Base-by-base conservation (phyloP, 2,797 vertebrate genomes). In the Gambusia yucatana region DNA sequence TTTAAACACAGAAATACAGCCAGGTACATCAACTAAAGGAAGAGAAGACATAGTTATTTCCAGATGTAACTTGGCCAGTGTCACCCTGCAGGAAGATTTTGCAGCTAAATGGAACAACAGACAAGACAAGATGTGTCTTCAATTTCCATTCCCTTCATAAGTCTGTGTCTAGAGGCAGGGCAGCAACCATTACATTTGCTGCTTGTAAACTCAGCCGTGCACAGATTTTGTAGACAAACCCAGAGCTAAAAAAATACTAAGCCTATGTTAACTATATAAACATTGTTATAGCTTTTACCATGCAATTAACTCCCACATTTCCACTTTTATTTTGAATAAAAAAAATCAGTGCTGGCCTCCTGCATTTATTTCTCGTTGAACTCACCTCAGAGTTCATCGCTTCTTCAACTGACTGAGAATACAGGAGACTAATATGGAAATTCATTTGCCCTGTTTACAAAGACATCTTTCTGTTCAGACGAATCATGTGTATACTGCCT, bases 381-480 rank as follows among this genome's bases (percentile, higher is more conserved):
- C 16, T 67, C 20, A 25, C 25, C 25, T 73, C 30, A 13, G 41
- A 8, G 2, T 73, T 73, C 11, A 11, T 73, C 2, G 1, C 25
- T 36, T 11, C 36, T 36, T 30, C 9, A 73, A 73, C 50, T 14
- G 48, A 74, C 63, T 36, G 63, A 41, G 36, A 41, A 11, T n/a
- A 25, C 63, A 67, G 9, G 63, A 67, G 25, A 9, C 63, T 30
- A 16, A 55, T 22, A 59, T 41, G 39, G 20, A 77, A 83, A 72
- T 48, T 77, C 3, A 16, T 67, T 39, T 4, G 22, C 36, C 0
- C 20, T 57, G 59, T 77, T 74, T 71, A 25, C 47, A 61, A 20
- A 77, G 25, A 61, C 69, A 59, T 75, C 17, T 57, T n/a, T 48
- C 20, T 52, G 11, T 50, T 70, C 59, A 73, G 46, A 59, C n/a